Base-by-base conservation (phyloP, 2,113 vertebrate species). In the Agelaius phoeniceus region DNA sequence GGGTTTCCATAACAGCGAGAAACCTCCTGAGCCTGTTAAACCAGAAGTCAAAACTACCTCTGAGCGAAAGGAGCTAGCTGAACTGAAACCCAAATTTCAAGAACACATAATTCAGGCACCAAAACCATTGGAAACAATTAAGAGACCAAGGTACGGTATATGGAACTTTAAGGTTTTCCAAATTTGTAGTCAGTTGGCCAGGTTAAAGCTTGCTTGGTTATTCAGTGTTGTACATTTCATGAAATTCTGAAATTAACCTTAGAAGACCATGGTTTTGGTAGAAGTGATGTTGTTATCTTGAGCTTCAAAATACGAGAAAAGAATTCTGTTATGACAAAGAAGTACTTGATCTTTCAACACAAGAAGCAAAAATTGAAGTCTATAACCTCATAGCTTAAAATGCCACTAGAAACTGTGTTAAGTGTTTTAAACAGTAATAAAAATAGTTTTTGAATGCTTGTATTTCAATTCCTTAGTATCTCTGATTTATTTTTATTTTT, bases 1-100 rank as follows among this genome's bases (percentile, higher is more conserved):
- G 92, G 99, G 99, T 63, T 97, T 98, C n/a, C 99, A 99, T 95
- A 99, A 98, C 94, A 98, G 98, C 51, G 99, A 99, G 97, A 99
- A 99, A 88, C 99, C 99, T 33, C 98, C 99, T 12, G 99, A 99
- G 94, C 98, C 99, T 15, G 98, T 99, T 71, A 99, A 99, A 91
- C 99, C 99, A 44, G 99, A 99, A 93, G 99, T 99, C 85, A 99
- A 98, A 89, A 98, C 98, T 84, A 99, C 98, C 19, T 98, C 97
- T 80, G 99, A 99, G 79, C 98, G 98, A 90, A 99, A 98, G 79
- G 98, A 99, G 12, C 63, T 96, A 4, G 93, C 97, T 81, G 98
- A 99, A 78, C 96, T 98, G 89, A 99, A 99, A 96, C 98, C 98
- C 87, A 99, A 96, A 95, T 99, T 99, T 97, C 98, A 98, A 71